phyloP scores from a whole-genome alignment of 2,888 invertebrate genomes.

The Acheta domesticus region DNA sequence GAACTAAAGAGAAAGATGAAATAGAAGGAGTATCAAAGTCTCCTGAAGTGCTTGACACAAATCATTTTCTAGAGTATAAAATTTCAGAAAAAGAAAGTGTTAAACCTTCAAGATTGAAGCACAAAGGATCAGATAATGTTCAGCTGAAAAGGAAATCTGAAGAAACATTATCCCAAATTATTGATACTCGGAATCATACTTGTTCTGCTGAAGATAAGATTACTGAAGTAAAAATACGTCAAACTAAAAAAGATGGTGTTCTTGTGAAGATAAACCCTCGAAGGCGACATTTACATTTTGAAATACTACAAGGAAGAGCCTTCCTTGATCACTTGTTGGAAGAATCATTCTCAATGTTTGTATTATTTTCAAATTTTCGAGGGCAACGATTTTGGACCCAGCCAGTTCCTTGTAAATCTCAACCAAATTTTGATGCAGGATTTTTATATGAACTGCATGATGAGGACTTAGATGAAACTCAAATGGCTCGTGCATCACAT shows the following conservation, averaged over 20 bases:
- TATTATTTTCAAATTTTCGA: neutral
- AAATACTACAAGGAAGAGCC: neutral
- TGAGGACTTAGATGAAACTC: neutral
- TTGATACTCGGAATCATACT: no score
- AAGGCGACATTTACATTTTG: neutral
- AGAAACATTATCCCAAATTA: no score
- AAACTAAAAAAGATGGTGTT: neutral
- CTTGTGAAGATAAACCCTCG: neutral
- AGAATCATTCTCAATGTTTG: neutral
- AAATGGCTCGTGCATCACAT: neutral
- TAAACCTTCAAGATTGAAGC: no score
- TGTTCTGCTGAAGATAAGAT: no score
- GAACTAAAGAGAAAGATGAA: no score
- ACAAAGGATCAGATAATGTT: no score
- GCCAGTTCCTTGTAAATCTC: neutral
- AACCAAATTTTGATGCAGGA: constrained; percentile 3
- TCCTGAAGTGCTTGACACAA: no score
- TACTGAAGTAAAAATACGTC: no score
- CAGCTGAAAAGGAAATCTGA: no score
- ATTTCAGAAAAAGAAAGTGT: no score
- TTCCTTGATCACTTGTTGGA: constrained; percentile 4
- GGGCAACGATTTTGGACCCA: constrained; percentile 1
- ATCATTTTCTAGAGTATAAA: no score
- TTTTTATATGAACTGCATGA: neutral
- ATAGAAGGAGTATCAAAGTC: no score